Evolutionary conservation across 2,797 vertebrate genomes (phyloP).

Genomic region (Margarornis squamiger): DNA sequence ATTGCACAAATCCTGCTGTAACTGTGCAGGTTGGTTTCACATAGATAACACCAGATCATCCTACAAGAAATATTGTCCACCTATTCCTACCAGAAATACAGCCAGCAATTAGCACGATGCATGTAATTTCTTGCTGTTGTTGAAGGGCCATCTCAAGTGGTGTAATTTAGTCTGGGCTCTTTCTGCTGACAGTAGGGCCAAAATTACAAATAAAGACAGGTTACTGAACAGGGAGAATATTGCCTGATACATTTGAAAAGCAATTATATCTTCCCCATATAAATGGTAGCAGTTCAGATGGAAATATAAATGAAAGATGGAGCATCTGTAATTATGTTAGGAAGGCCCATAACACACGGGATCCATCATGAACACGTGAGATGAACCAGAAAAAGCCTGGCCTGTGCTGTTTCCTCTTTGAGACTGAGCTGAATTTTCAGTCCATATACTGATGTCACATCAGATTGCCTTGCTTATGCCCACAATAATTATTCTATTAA

Average conservation of each 20-base stretch:
- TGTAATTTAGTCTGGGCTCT: neutral
- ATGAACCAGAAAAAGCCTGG: neutral
- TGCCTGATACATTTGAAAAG: neutral
- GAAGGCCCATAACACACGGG: neutral
- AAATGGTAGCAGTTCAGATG: neutral
- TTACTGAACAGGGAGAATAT: neutral
- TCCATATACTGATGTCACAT: neutral
- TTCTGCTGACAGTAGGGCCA: neutral
- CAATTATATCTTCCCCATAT: neutral
- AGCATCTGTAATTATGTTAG: neutral
- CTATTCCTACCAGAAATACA: neutral
- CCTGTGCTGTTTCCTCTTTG: constrained; percentile 29
- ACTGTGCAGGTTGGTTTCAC: neutral
- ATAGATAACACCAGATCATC: neutral
- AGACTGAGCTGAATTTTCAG: neutral
- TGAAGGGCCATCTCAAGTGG: neutral
- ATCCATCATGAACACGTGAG: neutral
- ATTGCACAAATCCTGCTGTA: neutral
- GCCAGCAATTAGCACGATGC: neutral
- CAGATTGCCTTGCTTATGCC: neutral
- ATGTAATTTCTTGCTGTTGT: neutral
- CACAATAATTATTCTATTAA: neutral
- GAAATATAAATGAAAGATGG: neutral
- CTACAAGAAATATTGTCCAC: neutral
- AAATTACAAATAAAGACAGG: neutral